Evolutionary conservation across 2,113 vertebrate species (phyloP).

Genomic region (Callithrix jacchus): DNA sequence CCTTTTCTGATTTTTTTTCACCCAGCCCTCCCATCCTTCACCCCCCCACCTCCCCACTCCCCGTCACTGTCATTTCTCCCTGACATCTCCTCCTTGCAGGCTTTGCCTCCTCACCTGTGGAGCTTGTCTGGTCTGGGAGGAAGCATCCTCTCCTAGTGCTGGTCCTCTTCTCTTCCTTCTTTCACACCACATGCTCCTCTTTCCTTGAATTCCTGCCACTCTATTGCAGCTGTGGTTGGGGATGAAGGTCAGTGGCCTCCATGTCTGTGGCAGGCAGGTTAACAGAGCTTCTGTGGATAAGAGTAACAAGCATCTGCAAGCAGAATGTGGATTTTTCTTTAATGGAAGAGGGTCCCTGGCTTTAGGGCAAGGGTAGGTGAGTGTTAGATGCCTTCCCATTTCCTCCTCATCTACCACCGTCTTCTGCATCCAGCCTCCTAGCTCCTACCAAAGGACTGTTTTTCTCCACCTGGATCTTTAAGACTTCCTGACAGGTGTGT

Average conservation of each 20-base stretch:
- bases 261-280: neutral
- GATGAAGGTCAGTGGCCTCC: neutral
- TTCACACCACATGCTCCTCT: neutral
- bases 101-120: neutral
- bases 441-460: neutral
- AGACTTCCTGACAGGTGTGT: neutral
- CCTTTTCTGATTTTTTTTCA: neutral
- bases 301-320: neutral
- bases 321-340: neutral
- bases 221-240: neutral
- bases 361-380: neutral
- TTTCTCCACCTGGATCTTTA: neutral
- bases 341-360: neutral
- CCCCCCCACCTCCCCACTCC: rapidly evolving
- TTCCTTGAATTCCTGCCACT: neutral
- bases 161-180: neutral
- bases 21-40: neutral
- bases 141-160: neutral
- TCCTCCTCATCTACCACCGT: neutral
- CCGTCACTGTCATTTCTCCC: neutral
- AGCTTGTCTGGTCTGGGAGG: no score
- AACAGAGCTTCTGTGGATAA: neutral
- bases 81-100: neutral
- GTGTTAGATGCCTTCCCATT: neutral
- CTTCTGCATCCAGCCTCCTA: neutral